Percentiles rank a stretch among this genome's conserved stretches.
phyloP scores from a whole-genome alignment of 2,888 invertebrate genomes.

The Meandrusa payeni region DNA sequence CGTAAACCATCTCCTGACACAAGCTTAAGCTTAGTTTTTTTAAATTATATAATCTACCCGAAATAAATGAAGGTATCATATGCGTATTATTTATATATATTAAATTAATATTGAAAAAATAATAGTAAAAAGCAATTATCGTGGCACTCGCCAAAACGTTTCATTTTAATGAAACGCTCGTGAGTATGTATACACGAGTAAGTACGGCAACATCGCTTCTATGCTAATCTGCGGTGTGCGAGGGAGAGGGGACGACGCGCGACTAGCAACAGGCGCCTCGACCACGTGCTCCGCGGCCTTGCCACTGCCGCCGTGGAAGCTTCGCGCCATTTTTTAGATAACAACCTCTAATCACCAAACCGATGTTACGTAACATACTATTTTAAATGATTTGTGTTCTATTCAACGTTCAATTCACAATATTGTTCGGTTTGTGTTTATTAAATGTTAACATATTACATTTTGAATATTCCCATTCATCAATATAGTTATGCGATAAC shows the following conservation, averaged over 20 bases:
- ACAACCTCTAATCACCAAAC: slow-evolving; percentile 52
- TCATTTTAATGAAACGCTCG: slow-evolving; percentile 15
- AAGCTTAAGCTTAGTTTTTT: too few relatives aligned
- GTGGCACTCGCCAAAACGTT: neutral
- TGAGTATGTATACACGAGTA: slow-evolving; percentile 35
- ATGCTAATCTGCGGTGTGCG: slow-evolving; percentile 27
- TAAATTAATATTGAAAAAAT: neutral
- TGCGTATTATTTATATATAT: too few relatives aligned
- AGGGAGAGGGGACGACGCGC: slow-evolving; percentile 31
- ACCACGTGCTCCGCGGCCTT: slow-evolving; percentile 74
- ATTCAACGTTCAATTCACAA: slow-evolving; percentile 1
- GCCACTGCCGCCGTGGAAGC: slow-evolving; percentile 62
- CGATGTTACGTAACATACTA: slow-evolving; percentile 37
- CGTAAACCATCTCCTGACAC: too few relatives aligned
- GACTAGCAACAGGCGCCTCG: slow-evolving; percentile 72
- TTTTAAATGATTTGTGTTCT: slow-evolving; percentile 13
- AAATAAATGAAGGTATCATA: too few relatives aligned
- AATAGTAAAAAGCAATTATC: too few relatives aligned
- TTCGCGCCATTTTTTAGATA: slow-evolving; percentile 73
- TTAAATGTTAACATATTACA: too few relatives aligned
- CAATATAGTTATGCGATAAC: too few relatives aligned
- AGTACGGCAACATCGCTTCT: slow-evolving; percentile 67
- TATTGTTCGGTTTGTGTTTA: neutral
- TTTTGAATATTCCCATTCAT: too few relatives aligned
- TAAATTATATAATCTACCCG: too few relatives aligned